These are phyloP conservation scores for Brachionus paranguensis DNA, from an alignment of 1,140 invertebrate genomes.

Conservation along the genomic window DNA sequence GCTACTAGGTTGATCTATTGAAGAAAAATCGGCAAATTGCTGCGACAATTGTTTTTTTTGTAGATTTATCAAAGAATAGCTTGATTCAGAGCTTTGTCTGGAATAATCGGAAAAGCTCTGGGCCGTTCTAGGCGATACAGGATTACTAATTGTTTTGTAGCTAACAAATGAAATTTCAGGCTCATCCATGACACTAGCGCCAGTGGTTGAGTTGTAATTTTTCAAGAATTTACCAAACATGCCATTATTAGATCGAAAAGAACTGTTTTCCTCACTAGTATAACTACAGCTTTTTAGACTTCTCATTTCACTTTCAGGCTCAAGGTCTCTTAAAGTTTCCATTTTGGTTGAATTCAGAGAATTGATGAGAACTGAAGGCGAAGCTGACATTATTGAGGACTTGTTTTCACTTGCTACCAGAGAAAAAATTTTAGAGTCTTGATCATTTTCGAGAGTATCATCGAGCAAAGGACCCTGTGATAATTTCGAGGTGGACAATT, in stretches of 20 bases:
- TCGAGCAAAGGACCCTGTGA: background rate
- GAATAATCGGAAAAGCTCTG: background rate
- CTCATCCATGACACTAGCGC: slow-evolving; percentile 26
- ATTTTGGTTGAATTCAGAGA: background rate
- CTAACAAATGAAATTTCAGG: slow-evolving; percentile 38
- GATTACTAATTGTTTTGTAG: slow-evolving; percentile 6
- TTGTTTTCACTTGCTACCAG: background rate
- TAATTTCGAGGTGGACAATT: background rate
- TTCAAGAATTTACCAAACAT: slow-evolving; percentile 33
- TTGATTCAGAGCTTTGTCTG: background rate
- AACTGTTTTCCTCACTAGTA: background rate
- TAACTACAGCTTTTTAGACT: background rate
- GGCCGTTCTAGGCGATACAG: background rate
- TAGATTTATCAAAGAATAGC: background rate
- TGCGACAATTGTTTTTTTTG: slow-evolving; percentile 23
- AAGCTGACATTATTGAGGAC: background rate
- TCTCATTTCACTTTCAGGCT: background rate
- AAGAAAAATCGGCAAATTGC: slow-evolving; percentile 29
- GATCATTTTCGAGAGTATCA: background rate
- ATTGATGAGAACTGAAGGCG: slow-evolving; percentile 1
- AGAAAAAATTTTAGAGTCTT: background rate
- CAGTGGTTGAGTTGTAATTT: background rate
- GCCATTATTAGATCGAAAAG: background rate
- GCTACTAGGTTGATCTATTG: background rate
- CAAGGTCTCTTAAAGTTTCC: background rate